Conservation (phyloP, 2,888 invertebrate genomes). For the Coremacera marginata region DNA sequence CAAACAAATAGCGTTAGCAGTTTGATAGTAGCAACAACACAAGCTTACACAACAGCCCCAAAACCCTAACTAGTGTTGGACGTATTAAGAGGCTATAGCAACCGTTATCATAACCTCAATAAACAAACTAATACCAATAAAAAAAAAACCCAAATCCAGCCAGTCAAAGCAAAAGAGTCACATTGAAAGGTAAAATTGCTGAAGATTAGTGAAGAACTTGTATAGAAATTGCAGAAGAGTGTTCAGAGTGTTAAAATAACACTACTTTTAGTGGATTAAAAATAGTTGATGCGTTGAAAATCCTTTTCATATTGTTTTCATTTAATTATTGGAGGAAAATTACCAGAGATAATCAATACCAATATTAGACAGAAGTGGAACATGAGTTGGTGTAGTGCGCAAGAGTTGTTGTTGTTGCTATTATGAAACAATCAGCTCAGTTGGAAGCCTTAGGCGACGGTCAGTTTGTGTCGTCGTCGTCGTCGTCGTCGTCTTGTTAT, state of each 20-base stretch:
- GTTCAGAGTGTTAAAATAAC: too few relatives aligned
- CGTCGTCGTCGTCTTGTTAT: constrained; percentile 51
- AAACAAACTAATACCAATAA: constrained; percentile 69
- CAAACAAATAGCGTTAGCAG: background rate
- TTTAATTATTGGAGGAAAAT: background rate
- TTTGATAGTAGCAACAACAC: background rate
- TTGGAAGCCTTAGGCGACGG: background rate
- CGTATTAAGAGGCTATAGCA: constrained; percentile 60
- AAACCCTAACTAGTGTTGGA: background rate
- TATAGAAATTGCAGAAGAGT: too few relatives aligned
- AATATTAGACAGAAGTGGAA: constrained; percentile 1
- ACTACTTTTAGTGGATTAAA: too few relatives aligned
- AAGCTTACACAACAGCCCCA: background rate
- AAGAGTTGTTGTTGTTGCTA: constrained; percentile 50
- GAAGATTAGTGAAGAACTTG: background rate
- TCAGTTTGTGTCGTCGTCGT: constrained; percentile 28
- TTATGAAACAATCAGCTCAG: constrained; percentile 54
- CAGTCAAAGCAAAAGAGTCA: constrained; percentile 9
- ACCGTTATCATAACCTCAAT: constrained; percentile 68
- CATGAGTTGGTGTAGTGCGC: background rate
- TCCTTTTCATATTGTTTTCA: background rate
- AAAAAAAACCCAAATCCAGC: constrained; percentile 37
- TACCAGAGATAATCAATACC: background rate
- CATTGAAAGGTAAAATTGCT: background rate
- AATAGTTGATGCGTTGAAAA: too few relatives aligned